Base-by-base conservation (phyloP, 2,797 vertebrate species). In the Crenuchus spilurus region DNA sequence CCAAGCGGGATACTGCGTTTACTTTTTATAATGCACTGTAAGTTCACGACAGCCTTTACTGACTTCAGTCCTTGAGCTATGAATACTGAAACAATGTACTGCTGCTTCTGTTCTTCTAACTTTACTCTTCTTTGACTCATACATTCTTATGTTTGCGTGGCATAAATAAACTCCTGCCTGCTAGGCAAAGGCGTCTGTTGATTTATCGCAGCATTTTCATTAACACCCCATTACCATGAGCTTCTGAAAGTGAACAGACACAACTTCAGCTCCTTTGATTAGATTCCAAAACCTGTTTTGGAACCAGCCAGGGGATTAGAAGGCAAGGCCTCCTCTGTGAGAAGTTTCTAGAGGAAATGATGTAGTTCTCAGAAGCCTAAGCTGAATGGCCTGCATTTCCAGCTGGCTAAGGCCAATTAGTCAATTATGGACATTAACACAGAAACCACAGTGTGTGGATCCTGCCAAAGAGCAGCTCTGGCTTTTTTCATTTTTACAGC, bases 391-490 rank as follows among this genome's bases (percentile, higher is more conserved):
- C 30, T 28, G 64, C 75, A 75, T 82, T 74, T 90, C 86, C 89
- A 92, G 87, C 87, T 90, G 90, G 83, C 83, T 83, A 80, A 78
- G 83, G 77, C 78, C 85, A 86, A 92, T 91, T 88, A 87, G 81
- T 90, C 91, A 88, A 91, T 90, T 90, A 87, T 87, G 82, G 83
- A 88, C 86, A 89, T 91, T 88, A 89, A 85, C 84, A 88, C 82
- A 77, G 85, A 51, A 76, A 72, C 82, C 85, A 77, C 72, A 82
- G 80, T 66, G 83, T 72, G 81, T 66, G 65, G 44, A 80, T 80
- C 69, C 75, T 83, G 78, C 78, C 80, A 84, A 62, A 80, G 58
- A 81, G 18, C 31, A 7, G 55, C 41, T 62, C 73, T 69, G 75
- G 66, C 77, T 74, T 61, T 74, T 37, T 65, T 58, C 84, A 66